Conservation (phyloP, 2,888 invertebrate genomes). For the Barypeithes pellucidus region DNA sequence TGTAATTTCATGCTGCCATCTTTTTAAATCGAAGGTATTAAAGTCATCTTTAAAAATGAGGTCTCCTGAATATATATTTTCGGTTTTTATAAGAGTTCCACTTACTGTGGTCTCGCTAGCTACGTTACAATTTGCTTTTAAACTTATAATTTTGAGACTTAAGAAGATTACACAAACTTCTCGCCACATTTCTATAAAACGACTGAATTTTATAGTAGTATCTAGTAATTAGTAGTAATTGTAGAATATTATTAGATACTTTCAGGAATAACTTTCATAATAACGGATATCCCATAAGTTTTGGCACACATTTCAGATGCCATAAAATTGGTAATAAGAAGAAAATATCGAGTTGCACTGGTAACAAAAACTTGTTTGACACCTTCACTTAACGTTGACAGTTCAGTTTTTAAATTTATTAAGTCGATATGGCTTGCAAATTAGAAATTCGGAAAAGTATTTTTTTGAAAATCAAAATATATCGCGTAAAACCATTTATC, state of each 20-base stretch:
- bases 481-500: too few relatives aligned
- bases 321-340: too few relatives aligned
- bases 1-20: constrained; percentile 80
- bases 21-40: constrained; percentile 74
- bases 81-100: constrained; percentile 21
- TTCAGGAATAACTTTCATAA: neutral
- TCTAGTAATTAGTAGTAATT: neutral
- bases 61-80: constrained; percentile 73
- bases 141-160: neutral
- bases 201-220: neutral
- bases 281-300: too few relatives aligned
- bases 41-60: constrained; percentile 79
- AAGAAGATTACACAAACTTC: neutral
- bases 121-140: constrained; percentile 6
- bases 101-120: constrained; percentile 39
- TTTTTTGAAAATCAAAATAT: too few relatives aligned
- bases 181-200: constrained; percentile 4
- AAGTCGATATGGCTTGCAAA: too few relatives aligned
- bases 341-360: too few relatives aligned
- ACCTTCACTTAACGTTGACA: too few relatives aligned
- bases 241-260: constrained; percentile 6
- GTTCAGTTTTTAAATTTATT: too few relatives aligned
- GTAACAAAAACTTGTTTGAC: too few relatives aligned
- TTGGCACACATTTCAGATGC: too few relatives aligned
- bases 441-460: too few relatives aligned